Base-by-base conservation (phyloP, 2,113 vertebrate genomes). In the Rynchops niger region DNA sequence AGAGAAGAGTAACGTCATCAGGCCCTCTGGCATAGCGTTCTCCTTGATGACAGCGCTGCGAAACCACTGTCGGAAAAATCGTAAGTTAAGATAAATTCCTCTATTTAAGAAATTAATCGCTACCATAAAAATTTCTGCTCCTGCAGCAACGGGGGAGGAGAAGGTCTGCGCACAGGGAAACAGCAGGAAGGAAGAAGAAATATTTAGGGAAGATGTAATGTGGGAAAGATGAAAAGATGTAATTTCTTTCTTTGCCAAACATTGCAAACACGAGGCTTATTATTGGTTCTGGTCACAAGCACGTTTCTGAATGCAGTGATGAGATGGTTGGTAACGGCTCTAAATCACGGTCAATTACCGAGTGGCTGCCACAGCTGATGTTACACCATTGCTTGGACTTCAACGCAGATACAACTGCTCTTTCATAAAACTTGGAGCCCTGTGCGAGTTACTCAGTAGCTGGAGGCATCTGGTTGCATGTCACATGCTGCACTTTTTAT, bases 1-100 rank as follows among this genome's bases (percentile, higher is more conserved):
- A 93, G 99, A 99, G 98, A 99, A 99, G 49, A 99, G 98, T 63
- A 99, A 98, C 1, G 98, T 98, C 99, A 98, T 99, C 92, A 99
- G 98, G 14, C 98, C 98, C 30, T 99, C 98, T 0, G 99, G 98
- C 98, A 99, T 99, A 74, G 98, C 99, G 0, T 99, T 98, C 90
- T 99, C 99, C 98, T 99, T 99, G 97, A 98, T 98, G 92, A 99
- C 98, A 0, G 99, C 98, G 5, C 99, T 99, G 93, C 99, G 99
- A 95, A 99, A 99, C 99, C 99, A 99, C 99, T 99, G 97, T 22
- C 59, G 1, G 61, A 71, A 81, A 92, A 62, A 83, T 14, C 43
- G 56, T 4, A 42, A 40, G 56, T 26, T 1, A 26, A 4, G 16
- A 29, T 42, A 10, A 9, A 6, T 38, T 11, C 3, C 36, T 62